A percentile compares a stretch with the other conserved stretches of the same genome.
Conservation (phyloP, 2,888 invertebrate species). For the Esperia sulphurella region DNA sequence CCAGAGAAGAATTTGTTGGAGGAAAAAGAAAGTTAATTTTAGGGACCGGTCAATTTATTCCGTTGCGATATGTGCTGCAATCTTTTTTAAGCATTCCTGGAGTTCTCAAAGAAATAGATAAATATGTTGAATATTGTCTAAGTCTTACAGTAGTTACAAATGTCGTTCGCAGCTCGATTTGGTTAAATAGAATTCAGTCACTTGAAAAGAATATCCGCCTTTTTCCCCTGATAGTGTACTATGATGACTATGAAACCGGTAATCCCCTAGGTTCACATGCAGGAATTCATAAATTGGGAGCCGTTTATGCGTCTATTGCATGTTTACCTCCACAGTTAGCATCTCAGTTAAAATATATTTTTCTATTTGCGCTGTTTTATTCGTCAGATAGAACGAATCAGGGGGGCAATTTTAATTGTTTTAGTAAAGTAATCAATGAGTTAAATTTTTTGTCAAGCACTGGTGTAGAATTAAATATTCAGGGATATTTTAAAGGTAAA, state of each 20-base stretch:
- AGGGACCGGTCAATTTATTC: background rate
- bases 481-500: slow-evolving; percentile 5
- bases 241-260: slow-evolving; percentile 16
- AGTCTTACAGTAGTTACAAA: background rate
- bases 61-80: background rate
- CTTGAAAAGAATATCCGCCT: background rate
- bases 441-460: slow-evolving; percentile 7
- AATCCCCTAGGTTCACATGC: slow-evolving; percentile 14
- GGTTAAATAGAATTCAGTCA: background rate
- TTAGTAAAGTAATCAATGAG: slow-evolving; percentile 13
- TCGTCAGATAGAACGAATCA: slow-evolving; percentile 11
- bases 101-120: background rate
- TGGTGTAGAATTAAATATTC: slow-evolving; percentile 4
- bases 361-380: slow-evolving; percentile 13
- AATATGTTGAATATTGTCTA: slow-evolving; percentile 1
- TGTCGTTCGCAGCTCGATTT: background rate
- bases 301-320: slow-evolving; percentile 16
- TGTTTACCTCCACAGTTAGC: slow-evolving; percentile 12
- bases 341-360: slow-evolving; percentile 14
- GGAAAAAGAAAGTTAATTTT: background rate
- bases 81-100: background rate
- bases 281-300: slow-evolving; percentile 18
- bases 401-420: slow-evolving; percentile 16
- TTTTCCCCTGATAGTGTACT: slow-evolving; percentile 13
- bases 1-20: background rate